These are phyloP conservation scores for Taeniopygia guttata DNA, from an alignment of 2,797 vertebrate species.

Conservation along the genomic window DNA sequence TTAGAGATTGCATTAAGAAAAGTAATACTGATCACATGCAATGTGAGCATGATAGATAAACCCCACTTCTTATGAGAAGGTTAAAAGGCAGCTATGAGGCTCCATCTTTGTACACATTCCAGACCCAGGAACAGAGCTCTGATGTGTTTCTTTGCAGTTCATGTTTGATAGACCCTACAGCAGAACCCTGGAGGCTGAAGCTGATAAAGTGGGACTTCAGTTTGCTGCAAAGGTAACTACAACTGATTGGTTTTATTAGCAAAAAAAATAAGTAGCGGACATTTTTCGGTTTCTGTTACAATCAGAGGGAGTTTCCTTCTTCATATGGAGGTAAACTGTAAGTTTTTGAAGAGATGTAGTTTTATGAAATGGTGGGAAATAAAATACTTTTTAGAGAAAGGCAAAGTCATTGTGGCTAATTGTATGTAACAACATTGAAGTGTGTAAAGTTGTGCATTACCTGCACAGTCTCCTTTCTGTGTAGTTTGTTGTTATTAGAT, in stretches of 20 bases:
- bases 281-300: neutral
- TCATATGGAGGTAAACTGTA: neutral
- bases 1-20: neutral
- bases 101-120: neutral
- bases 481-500: neutral
- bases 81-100: neutral
- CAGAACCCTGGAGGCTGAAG: conserved; percentile 90
- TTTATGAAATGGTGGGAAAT: neutral
- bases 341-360: neutral
- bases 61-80: neutral
- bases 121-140: neutral
- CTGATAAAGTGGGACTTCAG: conserved; percentile 89
- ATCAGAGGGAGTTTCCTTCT: neutral
- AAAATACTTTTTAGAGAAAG: neutral
- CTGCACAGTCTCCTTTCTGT: neutral
- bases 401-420: neutral
- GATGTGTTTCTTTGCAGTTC: conserved; percentile 74
- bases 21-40: neutral
- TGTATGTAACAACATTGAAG: neutral
- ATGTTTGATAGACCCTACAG: conserved; percentile 88
- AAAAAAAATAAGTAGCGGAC: neutral
- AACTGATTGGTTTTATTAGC: neutral
- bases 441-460: neutral
- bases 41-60: neutral
- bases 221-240: conserved; percentile 90